Conservation (phyloP, 2,888 invertebrate species). For the Crocallis elinguaria region DNA sequence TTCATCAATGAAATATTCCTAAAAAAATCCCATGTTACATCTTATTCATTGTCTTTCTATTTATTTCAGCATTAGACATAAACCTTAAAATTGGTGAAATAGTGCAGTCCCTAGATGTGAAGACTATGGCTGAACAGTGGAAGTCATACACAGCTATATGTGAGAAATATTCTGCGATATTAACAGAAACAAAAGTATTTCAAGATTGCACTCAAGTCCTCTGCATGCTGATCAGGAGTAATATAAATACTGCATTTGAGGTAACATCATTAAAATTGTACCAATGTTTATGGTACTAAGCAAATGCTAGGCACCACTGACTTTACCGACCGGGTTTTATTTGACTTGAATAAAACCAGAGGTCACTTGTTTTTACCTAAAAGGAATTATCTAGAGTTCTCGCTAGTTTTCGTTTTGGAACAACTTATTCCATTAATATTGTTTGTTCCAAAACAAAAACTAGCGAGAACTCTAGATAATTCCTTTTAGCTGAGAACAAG, state of each 20-base stretch:
- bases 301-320: too few relatives aligned
- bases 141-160: conserved; percentile 75
- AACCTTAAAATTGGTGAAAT: conserved; percentile 77
- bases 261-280: too few relatives aligned
- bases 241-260: conserved; percentile 60
- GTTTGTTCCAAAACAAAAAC: too few relatives aligned
- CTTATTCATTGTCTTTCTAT: conserved; percentile 10
- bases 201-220: conserved; percentile 57
- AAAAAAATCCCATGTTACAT: not conserved
- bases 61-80: conserved; percentile 70
- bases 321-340: too few relatives aligned
- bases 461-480: too few relatives aligned
- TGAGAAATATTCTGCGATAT: conserved; percentile 68
- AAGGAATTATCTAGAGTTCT: too few relatives aligned
- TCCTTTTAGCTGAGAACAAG: too few relatives aligned
- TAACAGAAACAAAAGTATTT: conserved; percentile 60
- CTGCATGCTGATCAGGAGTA: conserved; percentile 53
- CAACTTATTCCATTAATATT: too few relatives aligned
- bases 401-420: too few relatives aligned
- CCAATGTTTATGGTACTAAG: too few relatives aligned
- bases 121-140: conserved; percentile 84
- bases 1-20: not conserved
- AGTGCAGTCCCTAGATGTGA: conserved; percentile 77
- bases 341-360: too few relatives aligned
- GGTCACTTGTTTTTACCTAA: too few relatives aligned